These are phyloP conservation scores for Deilephila elpenor DNA, from an alignment of 2,888 invertebrate species.

Conservation along the genomic window DNA sequence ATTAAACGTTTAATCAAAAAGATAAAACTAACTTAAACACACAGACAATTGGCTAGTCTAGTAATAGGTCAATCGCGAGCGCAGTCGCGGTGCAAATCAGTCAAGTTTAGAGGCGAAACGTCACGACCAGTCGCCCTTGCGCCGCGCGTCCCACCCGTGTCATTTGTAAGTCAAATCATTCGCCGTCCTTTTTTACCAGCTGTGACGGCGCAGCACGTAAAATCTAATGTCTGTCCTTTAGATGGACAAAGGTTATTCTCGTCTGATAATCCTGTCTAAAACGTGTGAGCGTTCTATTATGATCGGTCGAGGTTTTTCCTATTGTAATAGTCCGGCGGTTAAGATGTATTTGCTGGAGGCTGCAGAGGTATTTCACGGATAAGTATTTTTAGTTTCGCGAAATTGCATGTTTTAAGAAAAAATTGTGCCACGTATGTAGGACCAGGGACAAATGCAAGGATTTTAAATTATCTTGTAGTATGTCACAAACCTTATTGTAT, in stretches of 20 bases:
- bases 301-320: background rate
- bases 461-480: no score
- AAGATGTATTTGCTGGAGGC: background rate
- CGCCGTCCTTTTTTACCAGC: slow-evolving; percentile 26
- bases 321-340: background rate
- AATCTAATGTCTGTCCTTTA: slow-evolving; percentile 25
- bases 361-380: no score
- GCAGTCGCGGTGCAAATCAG: slow-evolving; percentile 11
- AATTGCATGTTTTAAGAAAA: no score
- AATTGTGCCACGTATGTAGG: no score
- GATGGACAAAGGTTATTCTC: slow-evolving; percentile 23
- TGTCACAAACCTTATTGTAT: no score
- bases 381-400: no score
- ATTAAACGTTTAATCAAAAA: no score
- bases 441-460: no score
- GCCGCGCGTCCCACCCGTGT: slow-evolving; percentile 17
- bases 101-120: slow-evolving; percentile 34
- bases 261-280: slow-evolving; percentile 9
- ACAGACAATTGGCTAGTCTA: background rate
- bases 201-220: slow-evolving; percentile 12
- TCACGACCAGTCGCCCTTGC: slow-evolving; percentile 44
- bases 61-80: background rate
- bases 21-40: no score
- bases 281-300: background rate
- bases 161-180: slow-evolving; percentile 26